Conservation (phyloP, 37 sponge, comb jelly and placozoan genomes). For the Oscarella lobularis region DNA sequence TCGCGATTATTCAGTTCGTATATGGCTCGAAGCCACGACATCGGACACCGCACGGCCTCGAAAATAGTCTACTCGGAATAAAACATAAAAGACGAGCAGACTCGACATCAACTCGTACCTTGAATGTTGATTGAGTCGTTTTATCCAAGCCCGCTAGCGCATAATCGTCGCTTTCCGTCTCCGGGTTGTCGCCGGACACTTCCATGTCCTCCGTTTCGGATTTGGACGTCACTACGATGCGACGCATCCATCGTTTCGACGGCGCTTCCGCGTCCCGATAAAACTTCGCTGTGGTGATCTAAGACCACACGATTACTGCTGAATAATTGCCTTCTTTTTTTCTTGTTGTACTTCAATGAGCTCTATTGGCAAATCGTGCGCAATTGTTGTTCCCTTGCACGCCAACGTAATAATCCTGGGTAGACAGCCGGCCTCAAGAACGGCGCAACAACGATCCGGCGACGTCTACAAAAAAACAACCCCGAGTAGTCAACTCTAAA, state of each 20-base stretch:
- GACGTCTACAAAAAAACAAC: not conserved
- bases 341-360: not conserved
- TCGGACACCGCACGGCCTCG: not conserved
- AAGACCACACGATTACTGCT: no score
- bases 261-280: no score
- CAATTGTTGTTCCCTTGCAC: not conserved
- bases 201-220: no score
- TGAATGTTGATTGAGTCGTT: not conserved
- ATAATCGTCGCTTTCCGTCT: no score
- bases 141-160: not conserved
- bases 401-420: not conserved
- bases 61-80: not conserved
- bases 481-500: not conserved
- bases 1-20: not conserved
- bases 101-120: no score
- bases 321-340: no score
- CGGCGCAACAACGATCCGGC: not conserved
- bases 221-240: no score
- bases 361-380: not conserved
- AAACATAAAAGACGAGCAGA: not conserved
- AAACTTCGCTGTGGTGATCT: no score
- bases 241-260: no score
- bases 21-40: constrained; percentile 1
- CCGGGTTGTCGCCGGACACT: no score
- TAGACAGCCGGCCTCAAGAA: not conserved